Conservation (phyloP, 2,888 invertebrate species). For the Tetragonula carbonaria region DNA sequence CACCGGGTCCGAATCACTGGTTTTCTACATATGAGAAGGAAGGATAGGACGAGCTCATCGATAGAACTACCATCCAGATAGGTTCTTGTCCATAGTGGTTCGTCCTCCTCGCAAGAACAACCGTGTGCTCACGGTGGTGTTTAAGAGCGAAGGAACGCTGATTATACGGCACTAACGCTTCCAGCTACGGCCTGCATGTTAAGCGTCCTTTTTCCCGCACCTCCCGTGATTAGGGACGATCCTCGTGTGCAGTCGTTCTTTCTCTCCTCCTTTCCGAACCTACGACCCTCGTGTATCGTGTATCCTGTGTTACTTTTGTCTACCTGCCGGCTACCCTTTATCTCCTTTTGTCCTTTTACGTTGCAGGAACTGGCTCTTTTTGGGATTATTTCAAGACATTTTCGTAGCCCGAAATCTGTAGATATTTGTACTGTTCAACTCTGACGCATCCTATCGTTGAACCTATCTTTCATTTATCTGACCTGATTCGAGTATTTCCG, state of each 20-base stretch:
- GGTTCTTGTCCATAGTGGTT: constrained; percentile 23
- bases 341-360: background rate
- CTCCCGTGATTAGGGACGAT: constrained; percentile 59
- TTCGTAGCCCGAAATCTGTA: background rate
- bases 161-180: constrained; percentile 77
- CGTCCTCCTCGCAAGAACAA: constrained; percentile 34
- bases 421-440: background rate
- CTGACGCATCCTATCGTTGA: background rate
- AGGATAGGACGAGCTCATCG: constrained; percentile 19
- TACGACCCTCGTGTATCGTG: constrained; percentile 22
- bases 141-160: constrained; percentile 74
- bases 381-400: background rate
- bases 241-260: constrained; percentile 35
- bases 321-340: constrained; percentile 15
- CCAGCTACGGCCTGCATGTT: constrained; percentile 72
- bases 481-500: background rate
- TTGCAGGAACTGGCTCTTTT: background rate
- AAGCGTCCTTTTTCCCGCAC: constrained; percentile 68
- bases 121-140: constrained; percentile 45
- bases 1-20: constrained; percentile 12
- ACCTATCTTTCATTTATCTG: background rate
- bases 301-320: constrained; percentile 46
- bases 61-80: constrained; percentile 16
- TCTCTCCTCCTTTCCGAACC: constrained; percentile 38
- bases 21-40: constrained; percentile 17